Conservation (phyloP, 2,113 vertebrate species). For the Nibea coibor region DNA sequence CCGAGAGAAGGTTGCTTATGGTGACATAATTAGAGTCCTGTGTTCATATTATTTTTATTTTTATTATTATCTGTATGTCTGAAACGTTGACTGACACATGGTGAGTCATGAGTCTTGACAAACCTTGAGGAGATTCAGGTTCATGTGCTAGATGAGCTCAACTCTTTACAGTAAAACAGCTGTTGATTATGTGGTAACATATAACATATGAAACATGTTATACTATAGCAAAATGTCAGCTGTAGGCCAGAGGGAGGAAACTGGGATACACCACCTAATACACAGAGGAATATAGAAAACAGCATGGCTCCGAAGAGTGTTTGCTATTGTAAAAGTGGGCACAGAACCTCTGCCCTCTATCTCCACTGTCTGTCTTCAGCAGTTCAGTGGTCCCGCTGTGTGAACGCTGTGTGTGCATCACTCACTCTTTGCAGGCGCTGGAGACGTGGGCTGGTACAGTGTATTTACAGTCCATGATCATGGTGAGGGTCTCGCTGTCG, state of each 20-base stretch:
- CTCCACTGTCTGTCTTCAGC: too few relatives aligned
- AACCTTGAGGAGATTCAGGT: not conserved
- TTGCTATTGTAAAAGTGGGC: not conserved
- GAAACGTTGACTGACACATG: not conserved
- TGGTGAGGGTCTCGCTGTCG: slow-evolving; percentile 98
- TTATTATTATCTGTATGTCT: too few relatives aligned
- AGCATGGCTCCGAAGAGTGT: not conserved
- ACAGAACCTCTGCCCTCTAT: too few relatives aligned
- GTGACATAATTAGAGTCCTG: too few relatives aligned
- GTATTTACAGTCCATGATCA: slow-evolving; percentile 99
- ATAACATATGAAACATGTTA: not conserved
- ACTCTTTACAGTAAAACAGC: not conserved
- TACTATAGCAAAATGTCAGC: not conserved
- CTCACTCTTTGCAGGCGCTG: slow-evolving; percentile 96
- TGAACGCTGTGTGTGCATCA: slow-evolving; percentile 32
- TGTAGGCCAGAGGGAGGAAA: not conserved
- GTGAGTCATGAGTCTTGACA: not conserved
- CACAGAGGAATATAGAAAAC: not conserved
- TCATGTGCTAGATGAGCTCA: not conserved
- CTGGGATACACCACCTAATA: not conserved
- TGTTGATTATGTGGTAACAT: not conserved
- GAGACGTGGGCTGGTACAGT: slow-evolving; percentile 94
- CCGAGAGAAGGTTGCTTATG: too few relatives aligned
- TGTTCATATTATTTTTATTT: too few relatives aligned
- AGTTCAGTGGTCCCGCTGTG: not conserved